phyloP scores from a whole-genome alignment of 2,113 vertebrate species.

The Puma concolor region DNA sequence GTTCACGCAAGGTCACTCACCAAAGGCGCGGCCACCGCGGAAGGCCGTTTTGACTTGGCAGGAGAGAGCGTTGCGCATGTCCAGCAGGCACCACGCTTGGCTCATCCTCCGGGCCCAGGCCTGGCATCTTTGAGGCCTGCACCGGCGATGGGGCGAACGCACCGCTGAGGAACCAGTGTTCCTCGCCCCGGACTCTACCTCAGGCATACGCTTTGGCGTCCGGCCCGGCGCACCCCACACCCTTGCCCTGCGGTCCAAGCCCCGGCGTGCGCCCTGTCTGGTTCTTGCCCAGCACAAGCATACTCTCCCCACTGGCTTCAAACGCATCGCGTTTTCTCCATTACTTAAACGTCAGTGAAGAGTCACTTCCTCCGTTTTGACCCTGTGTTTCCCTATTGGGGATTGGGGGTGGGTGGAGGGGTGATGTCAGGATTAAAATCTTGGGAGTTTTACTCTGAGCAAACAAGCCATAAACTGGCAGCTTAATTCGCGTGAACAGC shows the following conservation, averaged over 20 bases:
- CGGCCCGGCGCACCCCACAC: neutral
- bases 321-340: neutral
- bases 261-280: neutral
- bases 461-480: neutral
- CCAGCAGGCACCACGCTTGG: neutral
- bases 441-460: neutral
- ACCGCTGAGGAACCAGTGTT: accelerated
- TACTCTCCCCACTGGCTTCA: neutral
- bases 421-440: conserved; percentile 30
- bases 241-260: neutral
- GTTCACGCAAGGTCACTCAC: conserved; percentile 28
- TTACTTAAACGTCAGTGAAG: neutral
- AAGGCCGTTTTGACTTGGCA: neutral
- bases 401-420: neutral
- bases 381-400: neutral
- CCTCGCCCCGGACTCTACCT: accelerated
- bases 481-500: neutral
- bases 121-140: neutral
- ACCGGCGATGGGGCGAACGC: accelerated
- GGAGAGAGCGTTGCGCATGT: neutral
- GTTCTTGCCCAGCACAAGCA: neutral
- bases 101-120: neutral
- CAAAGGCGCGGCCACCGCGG: neutral
- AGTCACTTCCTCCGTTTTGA: conserved; percentile 2
- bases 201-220: neutral